Evolutionary conservation across 2,888 invertebrate species (phyloP).

Genomic region (Xylota segnis): DNA sequence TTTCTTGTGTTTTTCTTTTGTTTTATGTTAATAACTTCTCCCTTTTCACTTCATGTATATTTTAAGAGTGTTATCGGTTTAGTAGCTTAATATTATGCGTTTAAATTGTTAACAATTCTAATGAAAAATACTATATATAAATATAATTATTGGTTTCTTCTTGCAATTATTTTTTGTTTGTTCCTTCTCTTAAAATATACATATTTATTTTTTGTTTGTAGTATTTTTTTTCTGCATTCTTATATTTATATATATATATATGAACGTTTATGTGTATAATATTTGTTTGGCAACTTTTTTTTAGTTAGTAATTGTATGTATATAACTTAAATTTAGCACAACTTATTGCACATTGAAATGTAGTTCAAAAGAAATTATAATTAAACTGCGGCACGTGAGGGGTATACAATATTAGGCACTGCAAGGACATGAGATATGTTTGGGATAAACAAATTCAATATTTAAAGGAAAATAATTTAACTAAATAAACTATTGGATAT

Average conservation of each 20-base stretch:
- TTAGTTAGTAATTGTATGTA: conserved; percentile 57
- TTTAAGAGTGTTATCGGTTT: conserved; percentile 7
- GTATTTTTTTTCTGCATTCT: conserved; percentile 35
- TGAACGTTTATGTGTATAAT: conserved; percentile 42
- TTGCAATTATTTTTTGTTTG: background rate
- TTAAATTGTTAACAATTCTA: conserved; percentile 57
- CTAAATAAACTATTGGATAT: conserved; percentile 42
- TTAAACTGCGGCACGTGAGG: conserved; percentile 31
- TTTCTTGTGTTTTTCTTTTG: conserved; percentile 52
- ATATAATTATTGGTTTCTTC: conserved; percentile 58
- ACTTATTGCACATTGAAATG: conserved; percentile 75
- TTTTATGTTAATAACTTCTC: conserved; percentile 22
- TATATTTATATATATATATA: conserved; percentile 42
- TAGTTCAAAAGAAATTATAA: conserved; percentile 22
- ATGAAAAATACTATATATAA: conserved; percentile 66
- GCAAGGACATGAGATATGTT: conserved; percentile 13
- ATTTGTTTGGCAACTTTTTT: conserved; percentile 63
- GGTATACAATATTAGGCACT: background rate
- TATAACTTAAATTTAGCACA: conserved; percentile 75
- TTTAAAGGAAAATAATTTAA: background rate
- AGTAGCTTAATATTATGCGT: conserved; percentile 64
- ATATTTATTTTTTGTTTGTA: conserved; percentile 23
- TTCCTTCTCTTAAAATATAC: conserved; percentile 47
- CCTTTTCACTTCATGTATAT: conserved; percentile 26
- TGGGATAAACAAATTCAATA: background rate